Evolutionary conservation across 2,113 vertebrate genomes (phyloP), one percentile per base, ranked within the genome.

Genomic region (Pseudorasbora parva): DNA sequence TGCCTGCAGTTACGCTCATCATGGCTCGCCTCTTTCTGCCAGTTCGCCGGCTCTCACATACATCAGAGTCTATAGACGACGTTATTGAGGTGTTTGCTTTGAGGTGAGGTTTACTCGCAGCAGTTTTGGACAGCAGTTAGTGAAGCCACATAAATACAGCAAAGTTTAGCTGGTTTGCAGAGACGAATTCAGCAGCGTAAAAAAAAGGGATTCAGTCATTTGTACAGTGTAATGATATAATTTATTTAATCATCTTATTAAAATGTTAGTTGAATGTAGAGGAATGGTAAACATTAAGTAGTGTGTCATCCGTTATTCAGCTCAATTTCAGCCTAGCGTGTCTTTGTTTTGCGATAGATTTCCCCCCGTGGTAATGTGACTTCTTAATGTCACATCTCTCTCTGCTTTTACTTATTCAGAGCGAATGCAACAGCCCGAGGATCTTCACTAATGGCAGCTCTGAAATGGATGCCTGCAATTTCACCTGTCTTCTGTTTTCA

Each of bases 391-490:
- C 17, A 81, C 62, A 23, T 54, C 49, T 77, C 45, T 68, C 5
- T 80, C 5, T 30, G 9, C 37, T 11, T 59, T 23, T 51, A 14
- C 45, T 51, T 68, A 68, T 23, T 68, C 15, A 51, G 19, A 80
- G 60, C 37, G 4, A 66, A 80, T 4, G 23, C 57, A 49, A 66
- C 17, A 30, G 60, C 78, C 30, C 1, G 1, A 17, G 62, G 62
- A 19, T 3, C 14, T 37, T 80, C n/a, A 43, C 15, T 80, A 80
- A 49, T 68, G 60, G 10, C 60, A 21, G 45, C 54, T 17, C n/a
- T 62, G 14, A 25, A 64, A 80, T 68, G 45, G 60, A 80, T 80
- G 78, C 2, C 23, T 66, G 60, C 60, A 66, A 66, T 80, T 66
- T 66, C 59, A 49, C 43, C 8, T 0, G 14, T 10, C 54, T 78